Conservation (phyloP, 2,888 invertebrate genomes). For the Opisthograptis luteolata region DNA sequence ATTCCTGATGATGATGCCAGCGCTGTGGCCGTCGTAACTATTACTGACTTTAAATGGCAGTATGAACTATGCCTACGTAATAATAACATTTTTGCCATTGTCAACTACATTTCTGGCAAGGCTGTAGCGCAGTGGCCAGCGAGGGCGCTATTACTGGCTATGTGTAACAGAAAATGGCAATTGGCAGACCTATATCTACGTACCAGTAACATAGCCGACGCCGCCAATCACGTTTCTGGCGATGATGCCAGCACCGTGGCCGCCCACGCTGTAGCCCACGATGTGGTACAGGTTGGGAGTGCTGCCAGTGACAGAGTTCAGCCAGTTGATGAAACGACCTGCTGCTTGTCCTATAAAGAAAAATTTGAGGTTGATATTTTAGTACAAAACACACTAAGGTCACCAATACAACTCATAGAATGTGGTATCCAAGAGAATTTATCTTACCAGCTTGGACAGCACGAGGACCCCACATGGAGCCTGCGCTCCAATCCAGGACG, state of each 20-base stretch:
- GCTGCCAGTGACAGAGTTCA: conserved; percentile 38
- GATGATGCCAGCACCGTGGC: conserved; percentile 48
- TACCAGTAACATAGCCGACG: conserved; percentile 49
- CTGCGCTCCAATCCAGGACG: conserved; percentile 49
- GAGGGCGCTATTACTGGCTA: no score
- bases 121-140: no score
- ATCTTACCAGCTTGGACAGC: conserved; percentile 46
- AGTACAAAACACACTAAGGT: no score
- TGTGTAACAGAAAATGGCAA: no score
- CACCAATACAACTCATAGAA: no score
- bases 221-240: conserved; percentile 43
- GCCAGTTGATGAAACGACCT: conserved; percentile 48
- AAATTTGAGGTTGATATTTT: not conserved
- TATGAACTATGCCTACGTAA: no score
- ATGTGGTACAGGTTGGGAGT: conserved; percentile 38
- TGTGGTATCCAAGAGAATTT: not conserved
- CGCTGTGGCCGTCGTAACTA: no score
- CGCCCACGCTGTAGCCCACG: conserved; percentile 52
- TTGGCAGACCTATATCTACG: no score
- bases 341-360: conserved; percentile 42
- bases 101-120: no score
- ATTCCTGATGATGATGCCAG: no score
- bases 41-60: no score
- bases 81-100: no score
- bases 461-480: conserved; percentile 39